Evolutionary conservation across 1,140 invertebrate species (phyloP), one percentile per base, ranked within the genome.

Genomic region (Drosophila busckii): DNA sequence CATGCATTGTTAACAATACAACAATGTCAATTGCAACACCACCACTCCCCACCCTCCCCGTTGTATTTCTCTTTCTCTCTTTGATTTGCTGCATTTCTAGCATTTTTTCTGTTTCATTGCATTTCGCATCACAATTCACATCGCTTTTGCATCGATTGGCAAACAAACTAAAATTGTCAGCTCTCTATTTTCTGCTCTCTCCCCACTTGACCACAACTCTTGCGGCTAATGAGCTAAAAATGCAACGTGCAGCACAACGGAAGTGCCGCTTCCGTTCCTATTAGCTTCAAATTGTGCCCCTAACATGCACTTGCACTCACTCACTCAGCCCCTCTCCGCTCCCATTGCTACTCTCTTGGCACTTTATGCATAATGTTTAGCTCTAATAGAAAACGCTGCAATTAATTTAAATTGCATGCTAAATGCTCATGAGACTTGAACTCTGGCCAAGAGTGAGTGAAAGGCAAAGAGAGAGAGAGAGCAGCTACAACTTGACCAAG

Each of bases 331-430:
- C 37, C 2, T 2, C 7, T 12, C n/a, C n/a, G 1, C 17, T 2
- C 15, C 6, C 8, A 2, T 15, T 1, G 9, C 23, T 31, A 65
- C 64, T 64, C 6, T 5, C 2, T 15, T 1, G 9, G 16, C 29
- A 65, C 64, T 64, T 56, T 53, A 78, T 78, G 56, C 80, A 78
- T 78, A 68, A 71, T 80, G 52, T 44, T 54, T 28, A 34, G 37
- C 42, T 17, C 65, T 69, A 75, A 68, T 56, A 28, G 66, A 41
- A 48, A 31, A 34, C 44, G 26, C 38, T 44, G 49, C 55, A 78
- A 78, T 68, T 55, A 73, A 80, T 68, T 78, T 80, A 60, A 65
- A 82, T 56, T 68, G 62, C 73, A 80, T 55, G n/a, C n/a, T n/a
- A n/a, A 32, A 59, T 38, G 26, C 45, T 20, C 50, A 15, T 31